Evolutionary conservation across 2,888 invertebrate genomes (phyloP).

Genomic region (Lampropteryx suffumata): DNA sequence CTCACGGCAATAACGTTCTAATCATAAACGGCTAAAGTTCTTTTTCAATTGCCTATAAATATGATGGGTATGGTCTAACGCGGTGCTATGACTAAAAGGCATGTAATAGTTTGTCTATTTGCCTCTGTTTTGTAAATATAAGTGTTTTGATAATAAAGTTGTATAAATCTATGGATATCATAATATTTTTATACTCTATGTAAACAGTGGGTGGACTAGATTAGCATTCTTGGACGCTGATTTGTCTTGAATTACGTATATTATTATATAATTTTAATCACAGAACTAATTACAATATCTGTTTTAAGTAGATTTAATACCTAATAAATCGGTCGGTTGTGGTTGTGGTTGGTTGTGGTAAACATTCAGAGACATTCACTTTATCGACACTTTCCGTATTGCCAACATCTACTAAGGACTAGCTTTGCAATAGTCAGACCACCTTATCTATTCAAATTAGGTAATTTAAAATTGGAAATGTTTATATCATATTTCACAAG

Average conservation of each 20-base stretch:
- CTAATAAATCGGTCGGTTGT: too few relatives aligned
- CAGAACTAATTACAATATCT: too few relatives aligned
- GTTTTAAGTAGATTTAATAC: too few relatives aligned
- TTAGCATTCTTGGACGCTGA: conserved; percentile 10
- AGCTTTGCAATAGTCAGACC: too few relatives aligned
- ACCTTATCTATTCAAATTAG: too few relatives aligned
- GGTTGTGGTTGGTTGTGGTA: too few relatives aligned
- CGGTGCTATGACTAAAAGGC: conserved; percentile 14
- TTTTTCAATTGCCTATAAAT: background rate
- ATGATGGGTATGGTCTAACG: conserved; percentile 17
- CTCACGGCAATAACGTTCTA: conserved; percentile 3
- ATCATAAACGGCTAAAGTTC: background rate
- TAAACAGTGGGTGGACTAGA: conserved; percentile 22
- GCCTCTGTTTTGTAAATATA: conserved; percentile 29
- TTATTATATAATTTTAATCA: too few relatives aligned
- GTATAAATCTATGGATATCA: conserved; percentile 28
- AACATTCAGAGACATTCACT: too few relatives aligned
- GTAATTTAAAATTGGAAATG: too few relatives aligned
- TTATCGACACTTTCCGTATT: too few relatives aligned
- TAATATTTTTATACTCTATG: conserved; percentile 32
- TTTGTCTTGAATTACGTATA: background rate
- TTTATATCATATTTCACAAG: too few relatives aligned
- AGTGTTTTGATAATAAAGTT: conserved; percentile 29
- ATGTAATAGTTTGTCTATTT: conserved; percentile 26
- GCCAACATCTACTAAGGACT: too few relatives aligned